Percentiles rank a stretch among this genome's conserved stretches.
Evolutionary conservation across 2,113 vertebrate genomes (phyloP).

Genomic region (Condylura cristata): DNA sequence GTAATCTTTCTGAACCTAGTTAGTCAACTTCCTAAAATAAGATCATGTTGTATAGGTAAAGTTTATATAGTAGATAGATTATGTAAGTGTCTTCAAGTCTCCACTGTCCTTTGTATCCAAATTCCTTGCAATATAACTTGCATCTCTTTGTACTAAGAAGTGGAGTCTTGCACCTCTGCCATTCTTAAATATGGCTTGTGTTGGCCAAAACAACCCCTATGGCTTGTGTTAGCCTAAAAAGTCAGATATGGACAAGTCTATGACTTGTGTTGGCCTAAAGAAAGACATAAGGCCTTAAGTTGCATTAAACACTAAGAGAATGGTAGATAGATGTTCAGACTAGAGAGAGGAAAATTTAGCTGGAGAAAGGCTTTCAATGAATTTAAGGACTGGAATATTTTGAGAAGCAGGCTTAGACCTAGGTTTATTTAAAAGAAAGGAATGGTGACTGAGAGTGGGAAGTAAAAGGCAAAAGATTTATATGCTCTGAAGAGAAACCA

Average conservation of each 20-base stretch:
- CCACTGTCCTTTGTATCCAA: neutral
- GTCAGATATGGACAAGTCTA: neutral
- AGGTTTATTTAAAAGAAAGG: neutral
- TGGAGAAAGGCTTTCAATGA: neutral
- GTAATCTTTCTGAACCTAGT: slow-evolving; percentile 35
- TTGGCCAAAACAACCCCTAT: neutral
- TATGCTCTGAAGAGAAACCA: neutral
- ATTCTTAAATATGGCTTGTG: neutral
- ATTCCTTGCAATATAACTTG: neutral
- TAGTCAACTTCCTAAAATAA: slow-evolving; percentile 50
- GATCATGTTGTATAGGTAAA: slow-evolving; percentile 17
- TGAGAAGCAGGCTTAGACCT: neutral
- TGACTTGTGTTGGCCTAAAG: neutral
- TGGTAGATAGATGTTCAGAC: neutral
- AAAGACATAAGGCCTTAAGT: neutral
- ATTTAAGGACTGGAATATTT: neutral
- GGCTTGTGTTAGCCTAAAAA: neutral
- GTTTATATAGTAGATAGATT: neutral
- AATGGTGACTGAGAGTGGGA: neutral
- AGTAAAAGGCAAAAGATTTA: neutral
- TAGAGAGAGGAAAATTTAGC: neutral
- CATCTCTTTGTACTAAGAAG: neutral
- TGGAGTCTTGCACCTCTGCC: neutral
- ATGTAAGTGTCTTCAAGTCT: neutral
- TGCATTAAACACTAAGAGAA: too few species aligned